Evolutionary conservation across 2,113 vertebrate species (phyloP).

Genomic region (Labeo rohita): DNA sequence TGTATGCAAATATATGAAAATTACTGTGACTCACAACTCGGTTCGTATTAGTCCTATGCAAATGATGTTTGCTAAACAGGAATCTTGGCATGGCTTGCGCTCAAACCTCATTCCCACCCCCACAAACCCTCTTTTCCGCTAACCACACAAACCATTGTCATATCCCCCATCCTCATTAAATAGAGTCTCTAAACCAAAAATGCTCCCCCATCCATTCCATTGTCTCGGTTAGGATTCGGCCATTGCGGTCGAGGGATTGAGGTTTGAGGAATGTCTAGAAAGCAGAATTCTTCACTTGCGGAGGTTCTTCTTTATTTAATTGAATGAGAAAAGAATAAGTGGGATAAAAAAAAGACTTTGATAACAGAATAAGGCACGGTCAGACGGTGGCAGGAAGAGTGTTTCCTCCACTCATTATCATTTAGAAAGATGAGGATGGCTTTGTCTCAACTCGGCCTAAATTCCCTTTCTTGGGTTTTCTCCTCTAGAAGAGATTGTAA

Average conservation of each 20-base stretch:
- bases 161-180: slow-evolving; percentile 3
- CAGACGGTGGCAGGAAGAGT: slow-evolving; percentile 2
- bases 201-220: slow-evolving; percentile 37
- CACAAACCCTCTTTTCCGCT: slow-evolving; percentile 19
- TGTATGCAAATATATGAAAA: slow-evolving; percentile 80
- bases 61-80: slow-evolving; percentile 77
- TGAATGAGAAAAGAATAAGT: slow-evolving; percentile 40
- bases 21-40: slow-evolving; percentile 73
- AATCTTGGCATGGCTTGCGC: slow-evolving; percentile 63
- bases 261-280: slow-evolving; percentile 69
- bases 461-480: slow-evolving; percentile 68
- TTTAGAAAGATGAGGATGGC: not conserved
- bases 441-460: slow-evolving; percentile 48
- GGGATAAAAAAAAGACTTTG: not conserved
- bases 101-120: slow-evolving; percentile 47
- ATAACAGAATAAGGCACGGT: not conserved
- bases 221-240: slow-evolving; percentile 66
- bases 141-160: slow-evolving; percentile 26
- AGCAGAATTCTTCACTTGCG: slow-evolving; percentile 59
- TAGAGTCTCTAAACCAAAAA: not conserved
- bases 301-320: slow-evolving; percentile 66
- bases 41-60: slow-evolving; percentile 74
- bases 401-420: slow-evolving; percentile 26
- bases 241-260: slow-evolving; percentile 68
- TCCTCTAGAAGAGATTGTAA: slow-evolving; percentile 64